These are phyloP conservation scores for Protobothrops mucrosquamatus DNA, from an alignment of 2,113 vertebrate species.

Conservation along the genomic window DNA sequence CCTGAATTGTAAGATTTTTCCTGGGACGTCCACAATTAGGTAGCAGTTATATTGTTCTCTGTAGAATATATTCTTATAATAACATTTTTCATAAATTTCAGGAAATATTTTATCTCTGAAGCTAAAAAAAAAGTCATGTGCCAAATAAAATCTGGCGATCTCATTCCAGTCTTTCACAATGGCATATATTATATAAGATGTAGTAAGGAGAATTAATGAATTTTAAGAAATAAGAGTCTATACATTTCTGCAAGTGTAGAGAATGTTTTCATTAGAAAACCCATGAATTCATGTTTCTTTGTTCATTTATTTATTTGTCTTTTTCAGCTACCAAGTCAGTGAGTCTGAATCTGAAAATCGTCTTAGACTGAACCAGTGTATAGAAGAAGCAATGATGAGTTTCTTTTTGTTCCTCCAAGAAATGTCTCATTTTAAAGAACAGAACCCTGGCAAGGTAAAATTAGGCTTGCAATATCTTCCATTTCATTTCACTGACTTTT, in stretches of 20 bases:
- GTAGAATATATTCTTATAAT: not conserved
- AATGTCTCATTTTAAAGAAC: constrained; percentile 91
- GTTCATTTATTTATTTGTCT: not conserved
- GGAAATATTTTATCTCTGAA: not conserved
- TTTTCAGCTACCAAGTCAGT: constrained; percentile 84
- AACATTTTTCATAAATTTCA: not conserved
- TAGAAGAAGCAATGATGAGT: constrained; percentile 83
- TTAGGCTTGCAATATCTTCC: not conserved
- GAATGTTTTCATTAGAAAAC: not conserved
- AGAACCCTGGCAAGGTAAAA: constrained; percentile 95
- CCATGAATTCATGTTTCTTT: not conserved
- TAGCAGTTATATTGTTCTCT: not conserved
- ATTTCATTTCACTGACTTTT: not conserved
- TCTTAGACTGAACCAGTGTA: constrained; percentile 76
- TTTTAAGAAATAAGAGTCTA: not conserved
- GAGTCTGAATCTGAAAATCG: constrained; percentile 78
- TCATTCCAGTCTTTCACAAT: not conserved
- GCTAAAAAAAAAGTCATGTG: not conserved
- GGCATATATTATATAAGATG: not conserved
- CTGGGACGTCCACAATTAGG: not conserved
- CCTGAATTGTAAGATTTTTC: not conserved
- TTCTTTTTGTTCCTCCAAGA: constrained; percentile 89
- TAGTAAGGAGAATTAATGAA: not conserved
- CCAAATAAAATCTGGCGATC: not conserved
- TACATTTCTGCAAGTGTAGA: not conserved